Evolutionary conservation across 2,888 invertebrate species (phyloP).

Genomic region (Leptodirus hochenwartii): DNA sequence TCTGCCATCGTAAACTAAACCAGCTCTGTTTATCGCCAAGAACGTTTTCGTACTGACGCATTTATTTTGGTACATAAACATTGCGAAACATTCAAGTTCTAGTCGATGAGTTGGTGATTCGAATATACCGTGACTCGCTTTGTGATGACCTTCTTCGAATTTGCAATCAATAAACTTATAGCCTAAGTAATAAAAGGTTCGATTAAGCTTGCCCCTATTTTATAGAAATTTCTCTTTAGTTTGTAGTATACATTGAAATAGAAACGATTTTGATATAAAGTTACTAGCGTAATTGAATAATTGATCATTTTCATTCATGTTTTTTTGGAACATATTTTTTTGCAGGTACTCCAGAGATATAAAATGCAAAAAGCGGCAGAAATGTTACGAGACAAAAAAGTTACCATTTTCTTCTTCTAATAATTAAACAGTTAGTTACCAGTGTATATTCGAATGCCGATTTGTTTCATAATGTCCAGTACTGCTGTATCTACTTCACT

Average conservation of each 20-base stretch:
- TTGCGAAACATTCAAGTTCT: slow-evolving; percentile 35
- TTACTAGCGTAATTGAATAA: too few relatives aligned
- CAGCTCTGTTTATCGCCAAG: slow-evolving; percentile 33
- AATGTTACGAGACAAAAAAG: too few relatives aligned
- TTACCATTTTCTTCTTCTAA: too few relatives aligned
- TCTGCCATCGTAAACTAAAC: slow-evolving; percentile 41
- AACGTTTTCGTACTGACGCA: slow-evolving; percentile 26
- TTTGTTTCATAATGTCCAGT: slow-evolving; percentile 15
- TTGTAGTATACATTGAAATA: too few relatives aligned
- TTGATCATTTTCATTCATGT: too few relatives aligned
- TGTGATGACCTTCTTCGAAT: slow-evolving; percentile 9
- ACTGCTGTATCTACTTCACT: slow-evolving; percentile 34
- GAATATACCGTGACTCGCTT: slow-evolving; percentile 28
- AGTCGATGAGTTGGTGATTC: slow-evolving; percentile 35
- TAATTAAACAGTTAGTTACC: background rate
- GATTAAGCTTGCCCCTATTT: background rate
- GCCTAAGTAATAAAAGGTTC: slow-evolving; percentile 4
- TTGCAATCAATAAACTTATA: too few relatives aligned
- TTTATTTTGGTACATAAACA: slow-evolving; percentile 38
- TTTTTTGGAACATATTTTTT: too few relatives aligned
- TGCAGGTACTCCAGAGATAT: too few relatives aligned
- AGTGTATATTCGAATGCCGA: slow-evolving; percentile 9
- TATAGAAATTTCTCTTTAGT: background rate
- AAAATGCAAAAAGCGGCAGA: too few relatives aligned
- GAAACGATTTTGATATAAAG: too few relatives aligned